Base-by-base conservation (phyloP, 2,797 vertebrate genomes). In the Orestias chungarensis region DNA sequence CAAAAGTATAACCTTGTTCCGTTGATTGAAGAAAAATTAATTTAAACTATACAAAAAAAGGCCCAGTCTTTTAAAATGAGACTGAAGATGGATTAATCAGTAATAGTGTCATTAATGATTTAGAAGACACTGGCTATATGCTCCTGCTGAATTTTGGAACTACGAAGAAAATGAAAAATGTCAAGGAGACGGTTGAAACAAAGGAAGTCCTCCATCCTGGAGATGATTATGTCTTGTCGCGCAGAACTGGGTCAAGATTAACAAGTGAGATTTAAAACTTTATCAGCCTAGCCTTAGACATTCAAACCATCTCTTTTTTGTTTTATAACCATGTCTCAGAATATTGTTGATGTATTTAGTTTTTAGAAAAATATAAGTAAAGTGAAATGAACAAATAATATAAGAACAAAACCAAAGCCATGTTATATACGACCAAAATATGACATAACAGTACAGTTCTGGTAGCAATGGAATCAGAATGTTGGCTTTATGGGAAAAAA, bases 101-200 rank as follows among this genome's bases (percentile, higher is more conserved):
- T 89, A 89, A 91, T 81, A 68, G 88, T 12, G 25, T 35, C 81
- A 89, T 91, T 69, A 91, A 92, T 79, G 86, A 91, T 89, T 91
- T 80, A 90, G 70, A 70, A 80, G 78, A 64, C 75, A 73, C 72
- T 8, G 80, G 74, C 74, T 73, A 33, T 11, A 35, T 68, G 79
- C 88, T 84, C 81, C 12, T 66, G 87, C 71, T 82, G 76, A 82
- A 80, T 38, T 84, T 67, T 2, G 5, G 27, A 68, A 64, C 69
- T 52, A 42, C 3, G 68, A 77, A 23, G 64, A 31, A 75, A 67
- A 64, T 25, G 66, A 68, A 11, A 4, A 27, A 70, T 54, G 61
- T 75, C 73, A 78, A 87, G 78, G 79, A 81, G 79, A 80, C 6
- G 0, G 68, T 15, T 46, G 44, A 3, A 11, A 40, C 10, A 50